A percentile compares a stretch with the other conserved stretches of the same genome.
Conservation (phyloP, 2,888 invertebrate species). For the Bellardia bayeri region DNA sequence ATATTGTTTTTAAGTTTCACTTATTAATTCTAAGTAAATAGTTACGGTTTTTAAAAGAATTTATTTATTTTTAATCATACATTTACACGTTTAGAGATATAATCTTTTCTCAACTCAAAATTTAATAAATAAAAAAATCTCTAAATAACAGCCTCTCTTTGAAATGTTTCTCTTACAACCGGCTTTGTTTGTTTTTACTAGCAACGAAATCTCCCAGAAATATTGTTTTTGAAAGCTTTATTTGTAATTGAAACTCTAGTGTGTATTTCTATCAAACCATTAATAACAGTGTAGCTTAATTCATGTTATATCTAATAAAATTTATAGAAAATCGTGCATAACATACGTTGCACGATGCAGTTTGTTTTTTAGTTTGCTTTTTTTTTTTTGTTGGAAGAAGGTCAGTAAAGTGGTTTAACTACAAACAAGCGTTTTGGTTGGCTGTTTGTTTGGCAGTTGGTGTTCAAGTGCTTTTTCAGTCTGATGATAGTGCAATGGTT, state of each 20-base stretch:
- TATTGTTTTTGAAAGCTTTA: constrained; percentile 22
- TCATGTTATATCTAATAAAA: constrained; percentile 35
- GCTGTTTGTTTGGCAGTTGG: constrained; percentile 32
- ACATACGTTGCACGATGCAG: constrained; percentile 51
- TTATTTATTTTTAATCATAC: no score
- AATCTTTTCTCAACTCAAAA: no score
- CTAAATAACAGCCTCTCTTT: constrained; percentile 13
- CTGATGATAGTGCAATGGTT: constrained; percentile 47
- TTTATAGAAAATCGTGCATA: constrained; percentile 55
- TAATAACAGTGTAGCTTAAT: not conserved
- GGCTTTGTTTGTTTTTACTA: constrained; percentile 27
- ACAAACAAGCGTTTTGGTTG: constrained; percentile 44
- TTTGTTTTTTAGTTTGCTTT: constrained; percentile 5
- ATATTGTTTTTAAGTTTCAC: no score
- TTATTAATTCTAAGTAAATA: no score
- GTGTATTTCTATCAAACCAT: not conserved
- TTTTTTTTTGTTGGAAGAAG: constrained; percentile 61
- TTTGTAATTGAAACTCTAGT: not conserved
- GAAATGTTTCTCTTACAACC: constrained; percentile 24
- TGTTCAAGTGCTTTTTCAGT: constrained; percentile 35
- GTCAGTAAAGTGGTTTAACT: constrained; percentile 71
- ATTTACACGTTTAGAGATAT: no score
- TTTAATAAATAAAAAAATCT: no score
- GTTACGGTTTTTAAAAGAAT: no score
- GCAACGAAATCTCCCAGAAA: not conserved